phyloP scores from a whole-genome alignment of 2,113 vertebrate genomes.

The Hiodon tergisus region DNA sequence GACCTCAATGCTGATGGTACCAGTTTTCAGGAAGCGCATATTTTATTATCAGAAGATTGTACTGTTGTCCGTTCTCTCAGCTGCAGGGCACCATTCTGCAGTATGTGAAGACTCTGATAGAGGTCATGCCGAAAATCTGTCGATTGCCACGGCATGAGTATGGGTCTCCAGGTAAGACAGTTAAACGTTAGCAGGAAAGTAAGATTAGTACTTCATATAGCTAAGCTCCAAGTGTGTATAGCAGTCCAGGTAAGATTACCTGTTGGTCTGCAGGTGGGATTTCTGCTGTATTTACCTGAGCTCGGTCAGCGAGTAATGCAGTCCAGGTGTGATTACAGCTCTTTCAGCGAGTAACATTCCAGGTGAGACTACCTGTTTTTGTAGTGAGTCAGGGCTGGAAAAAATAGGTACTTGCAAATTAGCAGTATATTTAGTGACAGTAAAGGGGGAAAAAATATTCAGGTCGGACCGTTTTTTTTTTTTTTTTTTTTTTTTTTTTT shows the following conservation, averaged over 20 bases:
- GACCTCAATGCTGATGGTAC: no score
- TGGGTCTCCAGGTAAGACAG: constrained; percentile 82
- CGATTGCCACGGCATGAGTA: constrained; percentile 94
- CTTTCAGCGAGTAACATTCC: no score
- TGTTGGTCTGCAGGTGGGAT: background rate
- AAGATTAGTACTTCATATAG: no score
- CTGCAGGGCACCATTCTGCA: constrained; percentile 96
- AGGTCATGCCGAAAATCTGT: constrained; percentile 99
- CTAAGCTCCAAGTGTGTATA: no score
- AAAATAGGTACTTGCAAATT: no score
- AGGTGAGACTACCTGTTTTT: no score
- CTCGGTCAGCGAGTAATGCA: background rate
- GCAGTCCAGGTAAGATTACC: background rate
- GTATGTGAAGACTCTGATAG: constrained; percentile 96
- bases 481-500: background rate
- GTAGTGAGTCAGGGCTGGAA: no score
- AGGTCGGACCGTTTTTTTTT: background rate
- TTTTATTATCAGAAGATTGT: no score
- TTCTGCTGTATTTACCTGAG: background rate
- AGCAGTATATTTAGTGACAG: no score
- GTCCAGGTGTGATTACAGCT: background rate
- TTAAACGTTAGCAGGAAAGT: no score
- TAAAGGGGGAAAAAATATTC: background rate
- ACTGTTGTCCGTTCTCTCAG: constrained; percentile 45
- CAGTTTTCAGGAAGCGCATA: no score